Conservation (phyloP, 2,888 invertebrate genomes). For the Hemistola chrysoprasaria region DNA sequence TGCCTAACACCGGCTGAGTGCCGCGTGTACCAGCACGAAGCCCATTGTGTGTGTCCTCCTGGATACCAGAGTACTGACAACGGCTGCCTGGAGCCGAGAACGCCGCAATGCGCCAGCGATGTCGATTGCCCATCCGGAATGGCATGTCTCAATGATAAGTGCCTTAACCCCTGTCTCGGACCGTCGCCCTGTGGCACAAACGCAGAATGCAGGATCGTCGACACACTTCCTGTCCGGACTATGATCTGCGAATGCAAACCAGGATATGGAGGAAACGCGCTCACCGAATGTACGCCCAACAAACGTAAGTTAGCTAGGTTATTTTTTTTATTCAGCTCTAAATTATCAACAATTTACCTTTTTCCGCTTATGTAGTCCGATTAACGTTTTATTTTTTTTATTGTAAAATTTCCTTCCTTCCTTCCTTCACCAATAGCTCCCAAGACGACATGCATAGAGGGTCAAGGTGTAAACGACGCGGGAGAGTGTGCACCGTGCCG, state of each 20-base stretch:
- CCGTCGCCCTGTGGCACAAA: slow-evolving; percentile 92
- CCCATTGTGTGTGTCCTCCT: slow-evolving; percentile 91
- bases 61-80: slow-evolving; percentile 85
- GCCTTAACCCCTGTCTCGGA: slow-evolving; percentile 91
- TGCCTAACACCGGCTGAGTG: slow-evolving; percentile 90
- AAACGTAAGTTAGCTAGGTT: slow-evolving; percentile 85
- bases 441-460: slow-evolving; percentile 88
- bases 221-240: slow-evolving; percentile 92
- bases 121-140: slow-evolving; percentile 91
- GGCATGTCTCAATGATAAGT: slow-evolving; percentile 91
- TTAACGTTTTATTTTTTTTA: too few relatives aligned
- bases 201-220: slow-evolving; percentile 89
- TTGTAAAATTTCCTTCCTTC: too few relatives aligned
- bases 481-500: slow-evolving; percentile 90
- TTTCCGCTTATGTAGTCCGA: too few relatives aligned
- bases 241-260: slow-evolving; percentile 94
- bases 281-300: slow-evolving; percentile 87
- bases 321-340: background rate
- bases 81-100: slow-evolving; percentile 83
- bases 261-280: slow-evolving; percentile 94
- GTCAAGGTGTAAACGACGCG: slow-evolving; percentile 87
- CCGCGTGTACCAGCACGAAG: slow-evolving; percentile 87
- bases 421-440: slow-evolving; percentile 40
- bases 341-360: too few relatives aligned
- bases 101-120: slow-evolving; percentile 88